Evolutionary conservation across 2,797 vertebrate genomes (phyloP), one percentile per base, ranked within the genome.

Genomic region (Harpagifer antarcticus): DNA sequence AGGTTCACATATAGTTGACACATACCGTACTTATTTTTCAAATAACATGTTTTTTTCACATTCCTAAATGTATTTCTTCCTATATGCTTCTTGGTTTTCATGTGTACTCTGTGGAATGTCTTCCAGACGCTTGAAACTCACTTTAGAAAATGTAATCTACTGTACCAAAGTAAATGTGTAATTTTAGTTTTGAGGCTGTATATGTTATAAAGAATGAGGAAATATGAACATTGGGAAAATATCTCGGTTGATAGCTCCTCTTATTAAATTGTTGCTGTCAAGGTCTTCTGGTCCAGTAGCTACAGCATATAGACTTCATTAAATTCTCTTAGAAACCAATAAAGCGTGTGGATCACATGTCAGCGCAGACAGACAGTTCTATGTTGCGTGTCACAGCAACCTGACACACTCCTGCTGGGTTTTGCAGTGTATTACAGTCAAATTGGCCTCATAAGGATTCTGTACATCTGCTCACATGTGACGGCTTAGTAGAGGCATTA

Each of bases 251-350:
- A 61, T 47, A n/a, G 43, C 31, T 64, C 12, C 6, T 17, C 40
- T 8, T 37, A 69, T 70, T 57, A 63, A 68, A 65, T 65, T 54
- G 37, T 23, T 71, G 37, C 54, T 64, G 23, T 73, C n/a, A 49
- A 15, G n/a, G 52, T 55, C 48, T 66, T 50, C 45, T 17, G 19
- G 13, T 45, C 9, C 44, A 55, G 60, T 47, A n/a, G 58, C 52
- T 48, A 40, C 54, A 17, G 50, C 57, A 54, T 70, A 56, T 33
- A 70, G 66, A n/a, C 17, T 73, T 47, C 58, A 81, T 74, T 53
- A 27, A 31, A 54, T 71, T 68, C 40, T 58, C 48, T 69, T 67
- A 53, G 45, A 76, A 68, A 65, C 33, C 60, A 75, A 66, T 61
- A 52, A 65, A 59, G 45, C 62, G 14, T 48, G 54, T 53, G 44